Evolutionary conservation across 2,888 invertebrate genomes (phyloP).

Genomic region (Mythimna albipuncta): DNA sequence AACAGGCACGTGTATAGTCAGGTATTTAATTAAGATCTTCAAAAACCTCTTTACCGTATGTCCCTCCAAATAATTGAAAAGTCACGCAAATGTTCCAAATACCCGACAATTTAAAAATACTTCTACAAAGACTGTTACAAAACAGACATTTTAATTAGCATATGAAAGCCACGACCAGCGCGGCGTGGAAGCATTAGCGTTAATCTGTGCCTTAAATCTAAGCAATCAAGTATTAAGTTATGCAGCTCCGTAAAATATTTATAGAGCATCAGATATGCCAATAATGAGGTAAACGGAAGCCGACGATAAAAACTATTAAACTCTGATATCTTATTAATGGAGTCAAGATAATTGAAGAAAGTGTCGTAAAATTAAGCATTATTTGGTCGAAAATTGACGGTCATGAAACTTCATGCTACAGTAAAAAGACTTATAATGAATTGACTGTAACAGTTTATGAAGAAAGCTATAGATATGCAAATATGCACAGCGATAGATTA

Average conservation of each 20-base stretch:
- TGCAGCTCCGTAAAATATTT: conserved; percentile 60
- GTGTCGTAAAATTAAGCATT: conserved; percentile 16
- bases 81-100: conserved; percentile 19
- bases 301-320: conserved; percentile 45
- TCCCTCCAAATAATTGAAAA: neutral
- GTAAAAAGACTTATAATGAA: neutral
- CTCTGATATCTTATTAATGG: conserved; percentile 48
- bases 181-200: conserved; percentile 49
- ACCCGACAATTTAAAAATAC: conserved; percentile 21
- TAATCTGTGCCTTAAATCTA: conserved; percentile 60
- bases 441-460: neutral
- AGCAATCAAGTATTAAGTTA: conserved; percentile 61
- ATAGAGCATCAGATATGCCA: conserved; percentile 62
- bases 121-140: conserved; percentile 46
- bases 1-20: neutral
- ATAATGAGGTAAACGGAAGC: conserved; percentile 63
- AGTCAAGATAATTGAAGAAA: conserved; percentile 43
- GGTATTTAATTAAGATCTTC: neutral
- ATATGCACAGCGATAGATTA: neutral
- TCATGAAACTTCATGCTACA: conserved; percentile 1
- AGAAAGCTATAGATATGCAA: neutral
- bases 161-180: conserved; percentile 51
- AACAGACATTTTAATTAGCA: conserved; percentile 61
- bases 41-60: neutral
- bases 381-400: conserved; percentile 15